phyloP scores from a whole-genome alignment of 2,797 vertebrate species.

The Sylvilagus floridanus region DNA sequence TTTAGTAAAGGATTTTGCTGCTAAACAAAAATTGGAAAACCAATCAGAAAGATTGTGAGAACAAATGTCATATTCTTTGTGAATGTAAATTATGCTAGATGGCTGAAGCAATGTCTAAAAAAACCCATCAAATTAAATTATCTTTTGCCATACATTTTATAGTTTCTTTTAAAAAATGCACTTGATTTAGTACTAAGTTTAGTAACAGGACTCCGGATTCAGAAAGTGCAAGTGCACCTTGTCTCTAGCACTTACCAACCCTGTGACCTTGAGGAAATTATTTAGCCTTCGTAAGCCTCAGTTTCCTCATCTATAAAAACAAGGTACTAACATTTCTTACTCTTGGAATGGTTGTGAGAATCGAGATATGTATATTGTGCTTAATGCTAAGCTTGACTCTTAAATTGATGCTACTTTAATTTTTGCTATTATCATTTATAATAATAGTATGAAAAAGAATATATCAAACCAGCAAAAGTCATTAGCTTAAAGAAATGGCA shows the following conservation, averaged over 20 bases:
- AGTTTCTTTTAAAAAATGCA: constrained; percentile 42
- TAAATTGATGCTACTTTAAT: background rate
- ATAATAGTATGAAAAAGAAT: constrained; percentile 19
- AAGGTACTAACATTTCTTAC: background rate
- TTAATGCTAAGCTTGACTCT: background rate
- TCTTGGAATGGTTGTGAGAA: constrained; percentile 44
- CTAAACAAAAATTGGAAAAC: constrained; percentile 57
- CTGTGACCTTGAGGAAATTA: too few species aligned
- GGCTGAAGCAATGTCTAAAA: constrained; percentile 45
- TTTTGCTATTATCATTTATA: constrained; percentile 14
- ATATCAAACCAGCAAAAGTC: background rate
- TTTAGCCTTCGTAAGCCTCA: too few species aligned
- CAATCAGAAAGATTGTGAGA: constrained; percentile 49
- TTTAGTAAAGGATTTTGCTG: constrained; percentile 43
- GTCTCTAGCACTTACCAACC: background rate
- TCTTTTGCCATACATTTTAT: constrained; percentile 48
- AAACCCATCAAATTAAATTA: background rate
- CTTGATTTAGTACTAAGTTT: constrained; percentile 53
- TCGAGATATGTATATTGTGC: background rate
- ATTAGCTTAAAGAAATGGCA: background rate
- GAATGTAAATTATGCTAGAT: constrained; percentile 40
- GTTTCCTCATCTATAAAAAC: accelerated
- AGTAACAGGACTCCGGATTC: constrained; percentile 45
- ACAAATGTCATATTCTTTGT: constrained; percentile 54
- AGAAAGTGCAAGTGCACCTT: background rate